Percentiles rank a stretch among this genome's conserved stretches.
Evolutionary conservation across 2,888 invertebrate species (phyloP).

Genomic region (Hybos culiciformis): DNA sequence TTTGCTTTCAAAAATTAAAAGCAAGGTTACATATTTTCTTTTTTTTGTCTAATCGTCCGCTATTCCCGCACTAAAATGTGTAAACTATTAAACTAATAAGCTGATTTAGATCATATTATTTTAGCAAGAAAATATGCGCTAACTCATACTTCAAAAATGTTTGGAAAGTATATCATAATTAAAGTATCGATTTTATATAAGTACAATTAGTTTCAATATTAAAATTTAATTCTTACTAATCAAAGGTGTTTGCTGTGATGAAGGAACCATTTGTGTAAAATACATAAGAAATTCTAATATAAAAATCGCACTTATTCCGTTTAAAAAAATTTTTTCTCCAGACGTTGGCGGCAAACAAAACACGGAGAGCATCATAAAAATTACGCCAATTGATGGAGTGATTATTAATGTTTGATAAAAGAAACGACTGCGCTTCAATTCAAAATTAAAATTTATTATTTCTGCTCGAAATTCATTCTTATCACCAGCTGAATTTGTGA

Average conservation of each 20-base stretch:
- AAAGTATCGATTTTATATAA: too few relatives aligned
- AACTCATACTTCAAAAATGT: too few relatives aligned
- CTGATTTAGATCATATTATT: too few relatives aligned
- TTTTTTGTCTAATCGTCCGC: too few relatives aligned
- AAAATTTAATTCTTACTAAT: constrained; percentile 22
- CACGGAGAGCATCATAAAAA: constrained; percentile 44
- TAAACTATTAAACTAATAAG: too few relatives aligned
- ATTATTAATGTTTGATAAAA: constrained; percentile 47
- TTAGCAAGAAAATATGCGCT: too few relatives aligned
- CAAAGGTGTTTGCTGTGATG: constrained; percentile 27
- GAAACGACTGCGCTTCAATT: constrained; percentile 40
- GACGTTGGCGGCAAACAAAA: constrained; percentile 49
- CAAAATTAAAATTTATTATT: constrained; percentile 23
- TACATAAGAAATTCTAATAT: constrained; percentile 43
- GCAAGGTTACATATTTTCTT: too few relatives aligned
- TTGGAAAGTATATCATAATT: too few relatives aligned
- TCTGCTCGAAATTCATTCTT: constrained; percentile 22
- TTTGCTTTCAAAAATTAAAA: too few relatives aligned
- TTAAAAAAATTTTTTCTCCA: constrained; percentile 43
- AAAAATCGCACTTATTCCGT: constrained; percentile 40
- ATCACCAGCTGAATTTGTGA: constrained; percentile 17
- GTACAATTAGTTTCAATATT: too few relatives aligned
- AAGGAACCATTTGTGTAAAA: constrained; percentile 39
- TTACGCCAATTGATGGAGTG: constrained; percentile 47
- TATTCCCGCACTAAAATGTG: too few relatives aligned